A percentile compares a stretch with the other conserved stretches of the same genome.
These are phyloP conservation scores for Lutjanus campechanus DNA, from an alignment of 2,797 vertebrate species.

Conservation along the genomic window DNA sequence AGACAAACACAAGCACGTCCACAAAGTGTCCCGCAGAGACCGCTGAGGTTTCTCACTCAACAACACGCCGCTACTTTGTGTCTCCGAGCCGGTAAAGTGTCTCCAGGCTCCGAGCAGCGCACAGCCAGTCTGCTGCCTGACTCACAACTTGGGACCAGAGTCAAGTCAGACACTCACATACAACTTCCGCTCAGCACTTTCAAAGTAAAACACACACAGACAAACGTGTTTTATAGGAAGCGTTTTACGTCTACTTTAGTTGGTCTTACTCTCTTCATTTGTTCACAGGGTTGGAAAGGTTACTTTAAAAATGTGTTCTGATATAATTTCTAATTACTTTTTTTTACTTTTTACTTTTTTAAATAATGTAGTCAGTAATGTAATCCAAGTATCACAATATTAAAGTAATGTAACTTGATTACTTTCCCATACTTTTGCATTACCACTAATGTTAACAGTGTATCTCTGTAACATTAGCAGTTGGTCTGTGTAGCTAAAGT, in stretches of 20 bases:
- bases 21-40: background rate
- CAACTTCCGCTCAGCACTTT: constrained; percentile 27
- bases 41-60: background rate
- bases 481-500: too few relatives aligned
- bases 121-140: constrained; percentile 28
- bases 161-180: background rate
- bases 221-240: too few relatives aligned
- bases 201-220: constrained; percentile 32
- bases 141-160: constrained; percentile 38
- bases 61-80: background rate
- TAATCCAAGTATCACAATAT: too few relatives aligned
- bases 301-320: too few relatives aligned
- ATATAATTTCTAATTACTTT: too few relatives aligned
- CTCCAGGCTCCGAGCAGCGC: constrained; percentile 29
- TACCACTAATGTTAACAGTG: too few relatives aligned
- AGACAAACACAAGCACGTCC: background rate
- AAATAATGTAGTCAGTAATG: too few relatives aligned
- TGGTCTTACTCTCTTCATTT: background rate
- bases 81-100: constrained; percentile 18
- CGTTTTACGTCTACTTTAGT: background rate
- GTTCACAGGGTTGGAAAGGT: too few relatives aligned
- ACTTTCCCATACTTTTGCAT: too few relatives aligned
- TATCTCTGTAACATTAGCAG: too few relatives aligned
- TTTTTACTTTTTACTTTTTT: too few relatives aligned
- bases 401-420: too few relatives aligned